A percentile compares a stretch with the other conserved stretches of the same genome.
These are phyloP conservation scores for Amazona vittata DNA, from an alignment of 2,113 vertebrate genomes.

Conservation along the genomic window DNA sequence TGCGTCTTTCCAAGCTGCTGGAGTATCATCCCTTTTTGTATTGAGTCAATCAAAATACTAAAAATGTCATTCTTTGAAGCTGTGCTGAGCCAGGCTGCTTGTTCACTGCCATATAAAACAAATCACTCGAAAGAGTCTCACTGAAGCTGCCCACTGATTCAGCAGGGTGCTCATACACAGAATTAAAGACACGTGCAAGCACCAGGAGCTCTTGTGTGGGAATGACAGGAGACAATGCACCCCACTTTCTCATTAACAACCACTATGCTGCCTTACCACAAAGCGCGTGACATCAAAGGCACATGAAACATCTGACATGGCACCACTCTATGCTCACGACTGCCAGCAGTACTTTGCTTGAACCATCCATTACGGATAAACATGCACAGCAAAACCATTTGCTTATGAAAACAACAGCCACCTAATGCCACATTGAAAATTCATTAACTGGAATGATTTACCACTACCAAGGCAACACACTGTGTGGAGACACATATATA, in stretches of 20 bases:
- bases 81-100: conserved; percentile 48
- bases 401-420: conserved; percentile 18
- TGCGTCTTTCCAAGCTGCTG: conserved; percentile 20
- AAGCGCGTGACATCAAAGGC: not conserved
- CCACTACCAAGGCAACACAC: not conserved
- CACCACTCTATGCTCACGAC: not conserved
- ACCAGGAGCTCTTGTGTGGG: not conserved
- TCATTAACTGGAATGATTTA: not conserved
- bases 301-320: not conserved
- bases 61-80: conserved; percentile 55
- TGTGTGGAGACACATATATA: not conserved
- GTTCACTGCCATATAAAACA: conserved; percentile 5
- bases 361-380: not conserved
- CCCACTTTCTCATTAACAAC: not conserved
- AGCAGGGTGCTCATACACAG: conserved; percentile 1
- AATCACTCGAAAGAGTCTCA: conserved; percentile 47
- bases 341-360: conserved; percentile 14
- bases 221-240: not conserved
- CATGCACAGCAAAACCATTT: not conserved
- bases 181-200: not conserved
- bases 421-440: not conserved
- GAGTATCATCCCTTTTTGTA: conserved; percentile 43
- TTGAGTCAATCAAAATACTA: conserved; percentile 64
- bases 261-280: not conserved
- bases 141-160: conserved; percentile 54